These are phyloP conservation scores for Thymelicus sylvestris DNA, from an alignment of 2,888 invertebrate species.

Conservation along the genomic window DNA sequence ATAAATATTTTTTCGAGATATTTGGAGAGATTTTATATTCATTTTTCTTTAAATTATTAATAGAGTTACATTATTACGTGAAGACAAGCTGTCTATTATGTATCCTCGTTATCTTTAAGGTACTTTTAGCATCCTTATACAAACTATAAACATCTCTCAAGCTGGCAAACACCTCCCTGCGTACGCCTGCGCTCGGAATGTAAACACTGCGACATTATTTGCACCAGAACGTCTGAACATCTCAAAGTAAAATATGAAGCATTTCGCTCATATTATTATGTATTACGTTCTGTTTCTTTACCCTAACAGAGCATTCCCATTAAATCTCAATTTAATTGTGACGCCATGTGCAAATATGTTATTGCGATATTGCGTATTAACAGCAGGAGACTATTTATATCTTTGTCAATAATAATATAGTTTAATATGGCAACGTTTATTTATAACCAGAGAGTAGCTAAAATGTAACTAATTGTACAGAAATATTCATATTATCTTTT, in stretches of 20 bases:
- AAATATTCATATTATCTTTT: no score
- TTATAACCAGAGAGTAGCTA: no score
- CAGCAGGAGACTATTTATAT: neutral
- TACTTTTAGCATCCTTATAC: neutral
- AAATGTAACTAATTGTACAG: no score
- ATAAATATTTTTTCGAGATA: no score
- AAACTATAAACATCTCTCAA: neutral
- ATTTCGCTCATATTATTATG: neutral
- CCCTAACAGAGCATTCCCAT: conserved; percentile 21
- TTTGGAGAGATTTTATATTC: no score
- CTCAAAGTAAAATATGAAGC: conserved; percentile 13
- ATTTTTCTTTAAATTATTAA: no score
- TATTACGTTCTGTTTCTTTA: conserved; percentile 12
- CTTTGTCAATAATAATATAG: neutral
- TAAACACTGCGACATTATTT: conserved; percentile 23
- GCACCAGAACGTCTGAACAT: conserved; percentile 10
- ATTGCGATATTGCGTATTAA: conserved; percentile 24
- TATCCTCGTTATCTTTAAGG: no score
- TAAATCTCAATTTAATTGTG: conserved; percentile 23
- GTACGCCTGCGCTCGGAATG: conserved; percentile 5
- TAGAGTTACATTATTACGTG: no score
- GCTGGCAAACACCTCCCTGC: neutral
- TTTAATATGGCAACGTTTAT: no score
- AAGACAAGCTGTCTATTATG: no score
- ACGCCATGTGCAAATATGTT: neutral